Evolutionary conservation across 2,113 vertebrate genomes (phyloP), one percentile per base, ranked within the genome.

Genomic region (Siniperca chuatsi): DNA sequence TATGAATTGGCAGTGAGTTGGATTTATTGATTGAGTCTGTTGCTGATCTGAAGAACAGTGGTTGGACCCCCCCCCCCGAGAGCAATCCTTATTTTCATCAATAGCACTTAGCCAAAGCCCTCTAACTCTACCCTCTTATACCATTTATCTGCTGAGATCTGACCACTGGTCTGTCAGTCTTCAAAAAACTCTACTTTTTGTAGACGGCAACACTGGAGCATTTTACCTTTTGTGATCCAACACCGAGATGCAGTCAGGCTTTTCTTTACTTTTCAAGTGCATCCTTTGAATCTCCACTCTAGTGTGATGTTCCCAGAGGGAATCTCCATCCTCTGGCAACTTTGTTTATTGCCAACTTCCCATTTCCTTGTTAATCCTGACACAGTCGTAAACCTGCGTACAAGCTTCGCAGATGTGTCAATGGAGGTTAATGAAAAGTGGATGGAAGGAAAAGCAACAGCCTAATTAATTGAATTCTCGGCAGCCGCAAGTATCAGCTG

Each of bases 401-500:
- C 55, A 11, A 57, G 84, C 85, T 84, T 73, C 44, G 50, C 57
- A 16, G 70, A 92, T 80, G 90, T 92, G 92, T 93, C 92, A 87
- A 81, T 88, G 76, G 87, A 92, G 94, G 94, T 94, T 93, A 95
- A 95, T 94, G 93, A 95, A 94, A 93, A 93, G 93, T 93, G 89
- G 93, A 95, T 92, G 88, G 91, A 91, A 93, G 84, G 76, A 93
- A 91, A 91, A 88, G 89, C 89, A 93, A 92, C 92, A 86, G 77
- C 86, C 88, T 92, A 93, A 93, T 95, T 94, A 92, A 94, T 92
- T 93, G 92, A 93, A 91, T 92, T 89, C 84, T 90, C 91, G 20
- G 78, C 82, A 86, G 87, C 78, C 75, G 48, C 72, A 42, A 61
- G 4, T 80, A 90, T 90, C 88, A 86, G 83, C 89, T 75, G 70